Evolutionary conservation across 1,140 invertebrate genomes (phyloP).

Genomic region (Heliconius hewitsoni): DNA sequence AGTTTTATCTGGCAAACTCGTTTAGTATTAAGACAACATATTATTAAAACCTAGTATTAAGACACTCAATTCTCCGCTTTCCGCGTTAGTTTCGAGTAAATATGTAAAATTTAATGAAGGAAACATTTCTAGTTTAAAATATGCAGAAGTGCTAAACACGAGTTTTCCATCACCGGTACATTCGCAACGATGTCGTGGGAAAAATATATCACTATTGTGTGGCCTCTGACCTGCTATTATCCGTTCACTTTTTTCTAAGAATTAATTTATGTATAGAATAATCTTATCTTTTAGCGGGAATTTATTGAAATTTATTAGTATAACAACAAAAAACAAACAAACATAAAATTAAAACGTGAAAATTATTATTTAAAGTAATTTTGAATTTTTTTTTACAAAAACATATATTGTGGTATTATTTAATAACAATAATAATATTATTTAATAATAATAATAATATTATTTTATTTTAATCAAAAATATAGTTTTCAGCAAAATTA

Average conservation of each 20-base stretch:
- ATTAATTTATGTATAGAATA: background rate
- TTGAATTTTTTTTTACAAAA: too few relatives aligned
- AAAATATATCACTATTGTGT: constrained; percentile 28
- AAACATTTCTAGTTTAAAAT: constrained; percentile 22
- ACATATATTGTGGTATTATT: background rate
- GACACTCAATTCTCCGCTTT: too few relatives aligned
- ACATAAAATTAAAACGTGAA: background rate
- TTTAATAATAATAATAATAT: background rate
- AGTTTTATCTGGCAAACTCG: too few relatives aligned
- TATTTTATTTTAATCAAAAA: background rate
- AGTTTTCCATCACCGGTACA: constrained; percentile 47
- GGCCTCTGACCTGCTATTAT: constrained; percentile 19
- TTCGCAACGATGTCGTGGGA: constrained; percentile 40
- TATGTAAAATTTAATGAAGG: background rate
- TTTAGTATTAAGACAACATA: too few relatives aligned
- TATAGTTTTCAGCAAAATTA: background rate
- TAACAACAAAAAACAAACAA: background rate
- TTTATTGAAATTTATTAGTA: background rate
- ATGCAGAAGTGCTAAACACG: constrained; percentile 39
- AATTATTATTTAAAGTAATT: background rate
- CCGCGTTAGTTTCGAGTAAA: background rate
- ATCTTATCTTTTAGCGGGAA: background rate
- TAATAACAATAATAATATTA: background rate
- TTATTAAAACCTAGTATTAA: too few relatives aligned
- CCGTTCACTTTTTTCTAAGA: constrained; percentile 11